phyloP scores from a whole-genome alignment of 2,888 invertebrate species.

The Catotricha subobsoleta region DNA sequence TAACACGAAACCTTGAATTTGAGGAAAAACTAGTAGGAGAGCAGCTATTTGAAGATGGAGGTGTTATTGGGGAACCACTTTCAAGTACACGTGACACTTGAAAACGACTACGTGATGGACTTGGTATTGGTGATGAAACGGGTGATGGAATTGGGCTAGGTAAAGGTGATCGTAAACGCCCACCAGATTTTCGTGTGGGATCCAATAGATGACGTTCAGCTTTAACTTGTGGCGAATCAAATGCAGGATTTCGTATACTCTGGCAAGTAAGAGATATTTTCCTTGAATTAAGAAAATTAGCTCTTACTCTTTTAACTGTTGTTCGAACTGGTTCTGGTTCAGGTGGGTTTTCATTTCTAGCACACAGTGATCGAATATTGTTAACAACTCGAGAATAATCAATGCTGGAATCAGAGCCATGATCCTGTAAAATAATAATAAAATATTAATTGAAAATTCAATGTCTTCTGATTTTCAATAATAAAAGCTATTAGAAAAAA shows the following conservation, averaged over 20 bases:
- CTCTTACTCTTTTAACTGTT: constrained; percentile 13
- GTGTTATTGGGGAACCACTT: constrained; percentile 21
- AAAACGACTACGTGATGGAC: constrained; percentile 30
- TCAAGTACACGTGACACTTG: constrained; percentile 28
- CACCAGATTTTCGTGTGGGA: constrained; percentile 24
- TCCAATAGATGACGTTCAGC: constrained; percentile 12
- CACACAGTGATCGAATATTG: constrained; percentile 41
- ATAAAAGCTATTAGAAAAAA: neutral
- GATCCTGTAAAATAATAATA: neutral
- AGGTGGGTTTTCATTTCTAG: constrained; percentile 36
- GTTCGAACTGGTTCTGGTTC: constrained; percentile 14
- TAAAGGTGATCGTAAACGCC: constrained; percentile 46
- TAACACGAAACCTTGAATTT: constrained; percentile 13
- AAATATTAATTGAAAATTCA: neutral
- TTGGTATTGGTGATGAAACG: constrained; percentile 47
- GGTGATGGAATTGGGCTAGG: constrained; percentile 45
- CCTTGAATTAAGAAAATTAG: constrained; percentile 28
- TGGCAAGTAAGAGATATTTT: constrained; percentile 59
- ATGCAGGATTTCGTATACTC: constrained; percentile 32
- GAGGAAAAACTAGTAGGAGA: constrained; percentile 8
- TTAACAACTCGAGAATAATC: constrained; percentile 31
- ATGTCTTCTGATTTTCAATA: neutral
- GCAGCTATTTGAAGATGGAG: constrained; percentile 17
- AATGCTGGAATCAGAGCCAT: neutral
- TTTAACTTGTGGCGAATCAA: constrained; percentile 9